phyloP scores from a whole-genome alignment of 2,888 invertebrate species.

The Oscheius sp. region DNA sequence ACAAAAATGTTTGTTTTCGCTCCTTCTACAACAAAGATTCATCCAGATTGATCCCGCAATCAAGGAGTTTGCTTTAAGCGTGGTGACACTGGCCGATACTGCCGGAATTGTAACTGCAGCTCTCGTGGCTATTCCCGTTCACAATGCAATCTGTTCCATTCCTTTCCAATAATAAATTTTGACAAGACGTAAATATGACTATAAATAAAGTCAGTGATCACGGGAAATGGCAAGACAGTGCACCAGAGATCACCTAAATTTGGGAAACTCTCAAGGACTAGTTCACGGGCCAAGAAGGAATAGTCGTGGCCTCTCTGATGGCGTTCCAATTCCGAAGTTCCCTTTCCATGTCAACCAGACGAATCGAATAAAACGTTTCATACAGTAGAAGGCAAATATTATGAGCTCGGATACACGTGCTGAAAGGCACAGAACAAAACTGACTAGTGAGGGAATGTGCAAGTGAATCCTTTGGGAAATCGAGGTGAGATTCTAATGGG shows the following conservation, averaged over 20 bases:
- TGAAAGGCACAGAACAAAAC: conserved; percentile 9
- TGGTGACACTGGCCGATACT: conserved; percentile 12
- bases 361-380: not conserved
- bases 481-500: not conserved
- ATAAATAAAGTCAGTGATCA: not conserved
- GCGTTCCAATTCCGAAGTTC: too few species aligned
- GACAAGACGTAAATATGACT: not conserved
- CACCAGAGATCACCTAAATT: not conserved
- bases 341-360: too few species aligned
- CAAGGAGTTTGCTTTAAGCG: conserved; percentile 14
- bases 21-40: not conserved
- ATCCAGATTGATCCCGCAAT: conserved; percentile 2
- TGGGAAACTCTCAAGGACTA: not conserved
- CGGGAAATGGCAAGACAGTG: not conserved
- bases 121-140: conserved; percentile 19
- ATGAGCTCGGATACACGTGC: conserved; percentile 16
- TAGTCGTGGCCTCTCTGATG: too few species aligned
- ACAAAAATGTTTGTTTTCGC: conserved; percentile 10
- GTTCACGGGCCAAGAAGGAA: not conserved
- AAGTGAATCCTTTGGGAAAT: conserved; percentile 24
- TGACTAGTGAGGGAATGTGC: conserved; percentile 28
- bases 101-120: conserved; percentile 24
- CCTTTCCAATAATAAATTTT: conserved; percentile 8
- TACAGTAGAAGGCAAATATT: conserved; percentile 10
- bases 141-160: conserved; percentile 22